phyloP scores from a whole-genome alignment of 2,797 vertebrate genomes.

The Poecilia wingei region DNA sequence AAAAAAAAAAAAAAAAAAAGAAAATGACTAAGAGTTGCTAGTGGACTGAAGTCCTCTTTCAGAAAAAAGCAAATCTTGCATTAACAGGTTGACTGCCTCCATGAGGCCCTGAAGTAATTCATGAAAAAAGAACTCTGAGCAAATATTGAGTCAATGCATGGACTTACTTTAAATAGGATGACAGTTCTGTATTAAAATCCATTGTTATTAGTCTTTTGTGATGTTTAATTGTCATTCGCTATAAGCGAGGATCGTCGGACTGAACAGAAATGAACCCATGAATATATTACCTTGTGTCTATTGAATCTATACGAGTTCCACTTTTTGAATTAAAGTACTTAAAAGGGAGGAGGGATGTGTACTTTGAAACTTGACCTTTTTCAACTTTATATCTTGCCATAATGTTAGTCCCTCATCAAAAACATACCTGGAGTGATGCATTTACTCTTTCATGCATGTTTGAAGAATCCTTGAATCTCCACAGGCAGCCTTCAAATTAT shows the following conservation, averaged over 20 bases:
- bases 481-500: too few relatives aligned
- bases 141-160: not conserved
- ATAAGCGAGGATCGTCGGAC: not conserved
- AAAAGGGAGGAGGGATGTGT: not conserved
- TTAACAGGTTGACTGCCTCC: not conserved
- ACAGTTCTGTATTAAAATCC: not conserved
- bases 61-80: not conserved
- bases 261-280: not conserved
- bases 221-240: not conserved
- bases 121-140: not conserved
- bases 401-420: too few relatives aligned
- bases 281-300: not conserved
- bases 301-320: not conserved
- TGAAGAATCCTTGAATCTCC: too few relatives aligned
- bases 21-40: not conserved
- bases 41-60: not conserved
- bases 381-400: too few relatives aligned
- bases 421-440: too few relatives aligned
- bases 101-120: not conserved
- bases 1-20: too few relatives aligned
- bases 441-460: too few relatives aligned
- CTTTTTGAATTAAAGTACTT: not conserved
- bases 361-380: too few relatives aligned
- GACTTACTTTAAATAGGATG: not conserved
- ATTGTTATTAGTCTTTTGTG: not conserved